phyloP scores from a whole-genome alignment of 2,797 vertebrate genomes.

The Crypturellus tataupa region DNA sequence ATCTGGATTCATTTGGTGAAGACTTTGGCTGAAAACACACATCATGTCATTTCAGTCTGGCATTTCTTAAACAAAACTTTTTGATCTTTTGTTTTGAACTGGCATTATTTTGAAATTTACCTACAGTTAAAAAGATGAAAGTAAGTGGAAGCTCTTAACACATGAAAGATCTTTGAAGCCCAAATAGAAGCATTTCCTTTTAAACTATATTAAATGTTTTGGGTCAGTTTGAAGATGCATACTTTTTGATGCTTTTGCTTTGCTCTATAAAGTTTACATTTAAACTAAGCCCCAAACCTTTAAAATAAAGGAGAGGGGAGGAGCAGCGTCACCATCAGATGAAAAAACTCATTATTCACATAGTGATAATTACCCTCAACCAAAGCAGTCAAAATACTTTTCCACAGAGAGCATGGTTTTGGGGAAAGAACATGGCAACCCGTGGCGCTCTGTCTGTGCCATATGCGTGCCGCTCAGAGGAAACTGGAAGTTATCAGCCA shows the following conservation, averaged over 20 bases:
- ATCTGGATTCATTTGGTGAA: slow-evolving; percentile 19
- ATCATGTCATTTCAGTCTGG: slow-evolving; percentile 1
- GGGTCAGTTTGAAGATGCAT: slow-evolving; percentile 33
- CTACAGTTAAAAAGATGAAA: slow-evolving; percentile 62
- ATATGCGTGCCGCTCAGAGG: not conserved
- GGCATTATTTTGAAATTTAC: slow-evolving; percentile 38
- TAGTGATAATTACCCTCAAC: not conserved
- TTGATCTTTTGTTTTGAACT: slow-evolving; percentile 58
- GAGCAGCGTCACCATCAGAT: not conserved
- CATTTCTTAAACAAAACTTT: slow-evolving; percentile 59
- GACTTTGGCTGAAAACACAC: slow-evolving; percentile 30
- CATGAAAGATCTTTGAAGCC: slow-evolving; percentile 65
- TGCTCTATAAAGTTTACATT: slow-evolving; percentile 31
- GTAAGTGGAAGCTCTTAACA: slow-evolving; percentile 41
- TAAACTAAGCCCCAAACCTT: not conserved
- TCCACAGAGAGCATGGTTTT: not conserved
- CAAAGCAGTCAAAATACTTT: not conserved
- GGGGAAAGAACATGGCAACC: not conserved
- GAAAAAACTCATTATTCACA: not conserved
- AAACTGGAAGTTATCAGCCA: slow-evolving; percentile 44
- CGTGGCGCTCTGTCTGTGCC: not conserved
- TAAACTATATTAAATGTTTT: slow-evolving; percentile 3
- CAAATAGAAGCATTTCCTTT: slow-evolving; percentile 65
- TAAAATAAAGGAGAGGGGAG: not conserved
- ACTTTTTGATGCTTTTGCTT: slow-evolving; percentile 68